Base-by-base conservation (phyloP, 2,888 invertebrate genomes). In the Leptinotarsa tumamoca region DNA sequence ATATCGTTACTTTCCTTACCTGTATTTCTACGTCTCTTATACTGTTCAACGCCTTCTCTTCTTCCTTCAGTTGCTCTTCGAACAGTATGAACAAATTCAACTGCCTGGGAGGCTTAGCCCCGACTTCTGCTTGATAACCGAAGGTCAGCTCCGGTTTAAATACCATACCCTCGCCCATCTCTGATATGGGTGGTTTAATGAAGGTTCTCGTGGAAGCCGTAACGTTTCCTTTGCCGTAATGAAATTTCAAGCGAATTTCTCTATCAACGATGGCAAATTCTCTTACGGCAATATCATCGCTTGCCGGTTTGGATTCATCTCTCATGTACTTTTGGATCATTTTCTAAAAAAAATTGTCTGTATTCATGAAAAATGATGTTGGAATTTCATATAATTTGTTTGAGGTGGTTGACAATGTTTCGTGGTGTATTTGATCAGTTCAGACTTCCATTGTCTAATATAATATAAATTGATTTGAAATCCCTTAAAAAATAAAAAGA, bases 51-150 rank as follows among this genome's bases (percentile, higher is more conserved):
- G 91, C 90, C 2, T 86, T 86, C 74, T 93, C 91, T 84, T 95
- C 95, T 71, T 90, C 90, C 1, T 89, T 89, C 74, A 95, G 88
- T 83, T 93, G 92, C 1, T 90, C 88, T 78, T 93, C 90, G 1
- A 95, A 88, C 1, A 92, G 87, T 78, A 91, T 89, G 86, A 93
- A 94, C 2, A 95, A 84, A 82, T 93, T 90, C 3, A 94, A 86
- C n/a, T 91, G 90, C 17, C 93, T 91, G 0, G 92, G 91, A 0
- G 89, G 90, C 49, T 89, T 90, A 0, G 90, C 91, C 15, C 89
- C 88, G 0, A 93, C 91, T 81, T 94, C 92, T 0, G 94, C 94
- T 83, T 92, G 91, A 83, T 94, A 95, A 52, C 92, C 92, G 23
- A 90, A 89, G 0, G 92, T 93, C 78, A 93, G 90, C 4, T 91